Evolutionary conservation across 2,888 invertebrate species (phyloP).

Genomic region (Encarsia formosa): DNA sequence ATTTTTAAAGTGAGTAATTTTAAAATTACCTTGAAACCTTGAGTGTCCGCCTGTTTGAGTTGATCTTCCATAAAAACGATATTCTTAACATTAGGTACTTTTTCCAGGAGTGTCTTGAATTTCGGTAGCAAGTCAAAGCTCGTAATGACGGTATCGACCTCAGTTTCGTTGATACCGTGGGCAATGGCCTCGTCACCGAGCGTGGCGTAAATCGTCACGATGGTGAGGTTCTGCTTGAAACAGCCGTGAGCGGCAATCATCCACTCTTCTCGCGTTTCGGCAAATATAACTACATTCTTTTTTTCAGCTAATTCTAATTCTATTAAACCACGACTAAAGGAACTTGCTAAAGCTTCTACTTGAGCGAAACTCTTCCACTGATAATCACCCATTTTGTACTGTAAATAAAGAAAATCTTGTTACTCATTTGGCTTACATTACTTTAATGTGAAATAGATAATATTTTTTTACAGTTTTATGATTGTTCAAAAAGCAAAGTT

Average conservation of each 20-base stretch:
- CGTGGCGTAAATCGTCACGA: constrained; percentile 96
- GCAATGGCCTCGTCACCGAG: constrained; percentile 94
- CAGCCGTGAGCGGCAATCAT: constrained; percentile 94
- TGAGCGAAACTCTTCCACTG: constrained; percentile 82
- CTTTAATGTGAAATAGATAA: too few relatives aligned
- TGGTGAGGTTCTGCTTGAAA: constrained; percentile 80
- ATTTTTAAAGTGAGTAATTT: background rate
- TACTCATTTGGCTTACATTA: too few relatives aligned
- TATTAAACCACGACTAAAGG: constrained; percentile 81
- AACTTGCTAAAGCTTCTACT: constrained; percentile 69
- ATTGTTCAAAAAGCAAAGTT: too few relatives aligned
- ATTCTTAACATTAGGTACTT: constrained; percentile 72
- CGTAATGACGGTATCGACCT: constrained; percentile 89
- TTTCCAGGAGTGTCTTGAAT: constrained; percentile 71
- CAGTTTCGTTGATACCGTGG: constrained; percentile 95
- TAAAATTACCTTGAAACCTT: constrained; percentile 60
- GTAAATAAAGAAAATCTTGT: too few relatives aligned
- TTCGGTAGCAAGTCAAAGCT: constrained; percentile 88
- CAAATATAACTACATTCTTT: constrained; percentile 85
- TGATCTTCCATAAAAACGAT: constrained; percentile 88
- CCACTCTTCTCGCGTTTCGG: constrained; percentile 98
- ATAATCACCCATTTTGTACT: constrained; percentile 92
- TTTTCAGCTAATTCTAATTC: constrained; percentile 71
- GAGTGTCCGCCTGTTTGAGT: constrained; percentile 65
- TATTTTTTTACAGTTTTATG: too few relatives aligned